phyloP scores from a whole-genome alignment of 2,888 invertebrate genomes.

The Euclidia mi region DNA sequence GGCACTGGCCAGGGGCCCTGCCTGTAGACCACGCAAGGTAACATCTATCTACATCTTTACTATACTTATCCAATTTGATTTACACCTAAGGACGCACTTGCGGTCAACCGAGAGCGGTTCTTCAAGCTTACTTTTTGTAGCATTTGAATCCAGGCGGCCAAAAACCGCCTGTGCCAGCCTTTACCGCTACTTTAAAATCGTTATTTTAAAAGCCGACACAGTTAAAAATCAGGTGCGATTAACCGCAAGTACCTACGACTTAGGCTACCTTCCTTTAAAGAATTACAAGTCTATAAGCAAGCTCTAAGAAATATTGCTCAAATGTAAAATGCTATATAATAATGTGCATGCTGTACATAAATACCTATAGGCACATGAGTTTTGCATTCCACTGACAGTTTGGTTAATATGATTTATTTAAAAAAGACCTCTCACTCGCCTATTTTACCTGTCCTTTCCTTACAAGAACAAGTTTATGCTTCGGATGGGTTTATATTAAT shows the following conservation, averaged over 20 bases:
- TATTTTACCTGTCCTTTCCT: background rate
- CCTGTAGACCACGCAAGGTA: slow-evolving; percentile 93
- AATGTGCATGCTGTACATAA: slow-evolving; percentile 63
- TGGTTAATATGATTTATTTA: background rate
- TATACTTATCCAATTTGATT: slow-evolving; percentile 8
- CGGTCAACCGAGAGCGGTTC: too few species aligned
- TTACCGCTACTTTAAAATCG: too few species aligned
- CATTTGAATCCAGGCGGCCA: too few species aligned
- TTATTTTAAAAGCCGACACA: too few species aligned
- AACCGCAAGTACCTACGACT: too few species aligned
- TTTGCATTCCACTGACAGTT: slow-evolving; percentile 28
- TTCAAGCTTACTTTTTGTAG: too few species aligned
- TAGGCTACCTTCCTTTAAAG: too few species aligned
- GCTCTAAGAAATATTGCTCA: slow-evolving; percentile 34
- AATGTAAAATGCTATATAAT: slow-evolving; percentile 33
- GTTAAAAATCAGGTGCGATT: too few species aligned
- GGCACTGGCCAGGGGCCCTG: slow-evolving; percentile 93
- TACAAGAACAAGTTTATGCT: background rate
- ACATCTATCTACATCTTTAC: slow-evolving; percentile 30
- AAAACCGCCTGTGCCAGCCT: too few species aligned
- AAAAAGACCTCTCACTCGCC: slow-evolving; percentile 2
- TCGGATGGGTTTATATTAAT: background rate
- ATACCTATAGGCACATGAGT: slow-evolving; percentile 45
- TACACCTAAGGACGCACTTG: too few species aligned
- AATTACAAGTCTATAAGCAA: slow-evolving; percentile 44